These are phyloP conservation scores for Phlogophora meticulosa DNA, from an alignment of 2,888 invertebrate species.

Conservation along the genomic window DNA sequence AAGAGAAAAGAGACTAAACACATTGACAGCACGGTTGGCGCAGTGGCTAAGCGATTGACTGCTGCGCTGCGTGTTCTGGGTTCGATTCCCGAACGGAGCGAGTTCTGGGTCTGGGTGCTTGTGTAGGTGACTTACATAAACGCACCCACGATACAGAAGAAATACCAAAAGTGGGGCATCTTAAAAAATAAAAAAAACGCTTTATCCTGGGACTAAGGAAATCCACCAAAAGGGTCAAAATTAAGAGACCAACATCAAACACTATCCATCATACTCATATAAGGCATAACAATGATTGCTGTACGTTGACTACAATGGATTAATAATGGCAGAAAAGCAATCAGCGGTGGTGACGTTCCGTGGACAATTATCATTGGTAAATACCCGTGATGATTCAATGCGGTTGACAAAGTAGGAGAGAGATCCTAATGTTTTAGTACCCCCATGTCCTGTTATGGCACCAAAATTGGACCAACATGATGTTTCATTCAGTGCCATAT, in stretches of 20 bases:
- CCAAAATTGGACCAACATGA: conserved; percentile 35
- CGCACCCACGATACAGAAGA: too few relatives aligned
- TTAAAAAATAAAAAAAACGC: too few relatives aligned
- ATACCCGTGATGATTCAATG: conserved; percentile 1
- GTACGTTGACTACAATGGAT: conserved; percentile 12
- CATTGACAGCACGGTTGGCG: too few relatives aligned
- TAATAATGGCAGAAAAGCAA: conserved; percentile 16
- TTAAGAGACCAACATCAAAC: conserved; percentile 30
- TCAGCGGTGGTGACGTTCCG: conserved; percentile 7
- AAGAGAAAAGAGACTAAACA: background rate
- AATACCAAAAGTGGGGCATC: too few relatives aligned
- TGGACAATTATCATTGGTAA: conserved; percentile 16
- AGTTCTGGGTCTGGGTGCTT: too few relatives aligned
- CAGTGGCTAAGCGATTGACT: too few relatives aligned
- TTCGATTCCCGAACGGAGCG: too few relatives aligned
- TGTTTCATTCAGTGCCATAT: conserved; percentile 48
- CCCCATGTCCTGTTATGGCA: conserved; percentile 16
- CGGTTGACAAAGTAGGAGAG: background rate
- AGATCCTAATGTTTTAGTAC: conserved; percentile 19
- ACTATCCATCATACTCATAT: conserved; percentile 57
- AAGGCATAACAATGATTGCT: conserved; percentile 51
- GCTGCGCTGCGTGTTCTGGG: too few relatives aligned
- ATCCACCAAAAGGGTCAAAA: background rate
- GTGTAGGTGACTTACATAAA: too few relatives aligned
- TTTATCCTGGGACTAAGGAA: background rate